Evolutionary conservation across 2,113 vertebrate species (phyloP).

Genomic region (Cromileptes altivelis): DNA sequence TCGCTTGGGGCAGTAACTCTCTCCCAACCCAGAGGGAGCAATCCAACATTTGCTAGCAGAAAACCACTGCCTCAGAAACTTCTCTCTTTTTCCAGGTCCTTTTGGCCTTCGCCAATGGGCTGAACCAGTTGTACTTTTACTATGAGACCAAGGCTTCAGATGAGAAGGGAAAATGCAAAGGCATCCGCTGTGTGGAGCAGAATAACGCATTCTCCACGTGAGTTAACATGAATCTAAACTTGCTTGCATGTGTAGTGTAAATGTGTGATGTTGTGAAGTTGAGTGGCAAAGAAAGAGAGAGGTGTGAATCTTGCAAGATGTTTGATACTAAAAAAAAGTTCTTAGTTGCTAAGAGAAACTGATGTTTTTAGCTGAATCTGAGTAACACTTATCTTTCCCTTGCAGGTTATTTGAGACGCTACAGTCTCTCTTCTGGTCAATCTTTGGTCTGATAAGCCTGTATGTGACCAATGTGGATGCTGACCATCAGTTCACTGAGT

Average conservation of each 20-base stretch:
- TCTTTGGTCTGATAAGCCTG: conserved; percentile 97
- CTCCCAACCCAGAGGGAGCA: too few relatives aligned
- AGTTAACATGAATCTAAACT: conserved; percentile 72
- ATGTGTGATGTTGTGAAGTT: conserved; percentile 44
- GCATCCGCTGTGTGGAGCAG: conserved; percentile 97
- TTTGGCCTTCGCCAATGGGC: conserved; percentile 97
- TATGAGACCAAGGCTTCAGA: conserved; percentile 95
- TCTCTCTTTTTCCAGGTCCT: conserved; percentile 78
- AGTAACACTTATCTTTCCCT: conserved; percentile 21
- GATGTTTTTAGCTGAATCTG: not conserved
- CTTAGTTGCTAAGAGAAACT: conserved; percentile 28
- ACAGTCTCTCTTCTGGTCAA: conserved; percentile 98
- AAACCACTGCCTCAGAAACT: too few relatives aligned
- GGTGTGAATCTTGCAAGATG: conserved; percentile 18
- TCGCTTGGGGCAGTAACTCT: too few relatives aligned
- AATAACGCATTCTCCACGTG: conserved; percentile 99
- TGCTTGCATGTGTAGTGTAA: not conserved
- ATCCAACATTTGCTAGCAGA: too few relatives aligned
- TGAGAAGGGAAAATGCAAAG: conserved; percentile 93
- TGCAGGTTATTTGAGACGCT: conserved; percentile 97
- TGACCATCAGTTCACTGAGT: conserved; percentile 96
- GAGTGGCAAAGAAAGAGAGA: conserved; percentile 3
- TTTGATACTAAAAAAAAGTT: conserved; percentile 19
- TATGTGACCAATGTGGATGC: conserved; percentile 97
- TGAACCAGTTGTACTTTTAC: conserved; percentile 99